phyloP scores from a whole-genome alignment of 2,888 invertebrate genomes.

The Malthinus flaveolus region DNA sequence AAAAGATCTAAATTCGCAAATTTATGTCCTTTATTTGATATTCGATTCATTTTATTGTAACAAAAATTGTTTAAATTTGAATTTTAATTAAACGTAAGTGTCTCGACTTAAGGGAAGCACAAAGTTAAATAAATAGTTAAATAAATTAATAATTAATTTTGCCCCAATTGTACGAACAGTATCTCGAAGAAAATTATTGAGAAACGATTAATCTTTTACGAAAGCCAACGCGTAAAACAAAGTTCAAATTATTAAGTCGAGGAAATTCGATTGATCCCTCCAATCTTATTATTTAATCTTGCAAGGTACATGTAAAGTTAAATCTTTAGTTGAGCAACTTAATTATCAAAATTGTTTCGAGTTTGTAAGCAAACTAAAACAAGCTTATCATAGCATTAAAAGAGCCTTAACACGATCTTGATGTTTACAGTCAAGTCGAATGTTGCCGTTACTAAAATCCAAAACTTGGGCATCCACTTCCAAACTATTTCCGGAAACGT shows the following conservation, averaged over 20 bases:
- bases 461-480: constrained; percentile 11
- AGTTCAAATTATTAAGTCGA: no score
- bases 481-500: constrained; percentile 17
- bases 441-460: constrained; percentile 8
- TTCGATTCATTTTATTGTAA: no score
- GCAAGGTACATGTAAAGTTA: not conserved
- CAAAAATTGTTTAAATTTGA: no score
- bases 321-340: constrained; percentile 3
- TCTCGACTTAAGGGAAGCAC: no score
- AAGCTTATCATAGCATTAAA: constrained; percentile 3
- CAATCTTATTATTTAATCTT: not conserved
- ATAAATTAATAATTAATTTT: no score
- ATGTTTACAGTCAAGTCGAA: constrained; percentile 5
- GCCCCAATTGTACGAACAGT: no score
- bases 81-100: not conserved
- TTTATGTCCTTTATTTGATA: no score
- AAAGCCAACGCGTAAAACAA: no score
- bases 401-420: constrained; percentile 1
- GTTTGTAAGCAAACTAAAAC: not conserved
- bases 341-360: constrained; percentile 7
- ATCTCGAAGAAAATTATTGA: not conserved
- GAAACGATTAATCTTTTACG: not conserved
- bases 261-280: not conserved
- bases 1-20: no score
- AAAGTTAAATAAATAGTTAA: no score